Percentiles rank a stretch among this genome's conserved stretches.
Conservation (phyloP, 1,140 invertebrate genomes). For the Drosophila bocki region DNA sequence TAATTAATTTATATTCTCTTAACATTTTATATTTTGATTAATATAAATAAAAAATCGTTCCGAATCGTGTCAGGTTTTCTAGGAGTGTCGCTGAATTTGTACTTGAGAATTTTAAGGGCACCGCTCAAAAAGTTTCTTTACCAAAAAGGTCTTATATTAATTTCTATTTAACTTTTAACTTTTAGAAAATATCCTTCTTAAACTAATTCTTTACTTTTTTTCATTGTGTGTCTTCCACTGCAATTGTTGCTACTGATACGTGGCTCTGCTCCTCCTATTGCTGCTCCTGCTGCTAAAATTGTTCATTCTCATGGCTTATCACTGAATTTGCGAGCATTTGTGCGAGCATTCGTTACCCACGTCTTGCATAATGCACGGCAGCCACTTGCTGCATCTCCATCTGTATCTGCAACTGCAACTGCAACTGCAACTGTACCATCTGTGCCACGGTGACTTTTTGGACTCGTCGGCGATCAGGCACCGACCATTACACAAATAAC, state of each 20-base stretch:
- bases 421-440: slow-evolving; percentile 48
- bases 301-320: slow-evolving; percentile 59
- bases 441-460: slow-evolving; percentile 7
- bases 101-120: background rate
- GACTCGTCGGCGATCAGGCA: slow-evolving; percentile 27
- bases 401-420: slow-evolving; percentile 32
- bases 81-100: background rate
- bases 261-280: background rate
- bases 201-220: background rate
- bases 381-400: slow-evolving; percentile 28
- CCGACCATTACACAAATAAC: slow-evolving; percentile 58
- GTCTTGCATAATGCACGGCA: slow-evolving; percentile 61
- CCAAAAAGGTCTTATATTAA: no score
- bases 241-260: slow-evolving; percentile 3
- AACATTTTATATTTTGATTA: background rate
- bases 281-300: slow-evolving; percentile 13
- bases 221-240: background rate
- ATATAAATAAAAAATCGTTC: background rate
- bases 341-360: slow-evolving; percentile 37
- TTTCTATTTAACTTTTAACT: no score
- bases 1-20: background rate
- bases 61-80: background rate
- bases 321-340: slow-evolving; percentile 54
- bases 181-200: no score
- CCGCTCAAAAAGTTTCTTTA: background rate